phyloP scores from a whole-genome alignment of 2,113 vertebrate genomes.

The Emydocephalus ijimae region DNA sequence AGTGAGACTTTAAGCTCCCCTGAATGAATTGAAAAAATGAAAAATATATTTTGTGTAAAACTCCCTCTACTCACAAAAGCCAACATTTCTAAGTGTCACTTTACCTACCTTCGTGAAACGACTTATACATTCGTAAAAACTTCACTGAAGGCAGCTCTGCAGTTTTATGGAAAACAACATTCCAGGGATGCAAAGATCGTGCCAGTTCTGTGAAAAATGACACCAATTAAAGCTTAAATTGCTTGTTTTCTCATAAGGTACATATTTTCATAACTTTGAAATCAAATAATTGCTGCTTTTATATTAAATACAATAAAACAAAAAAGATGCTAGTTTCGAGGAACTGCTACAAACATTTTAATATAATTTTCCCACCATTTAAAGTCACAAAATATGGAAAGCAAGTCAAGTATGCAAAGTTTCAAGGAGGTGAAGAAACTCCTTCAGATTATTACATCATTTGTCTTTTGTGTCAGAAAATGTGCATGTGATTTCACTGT shows the following conservation, averaged over 20 bases:
- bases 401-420: conserved; percentile 86
- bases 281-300: conserved; percentile 99
- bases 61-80: conserved; percentile 72
- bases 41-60: conserved; percentile 80
- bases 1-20: conserved; percentile 67
- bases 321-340: conserved; percentile 89
- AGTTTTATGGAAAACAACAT: conserved; percentile 89
- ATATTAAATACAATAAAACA: conserved; percentile 97
- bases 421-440: conserved; percentile 87
- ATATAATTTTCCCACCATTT: conserved; percentile 85
- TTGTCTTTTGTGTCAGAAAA: conserved; percentile 87
- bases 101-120: conserved; percentile 78
- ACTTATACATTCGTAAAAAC: conserved; percentile 80
- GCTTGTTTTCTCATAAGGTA: conserved; percentile 99
- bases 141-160: conserved; percentile 92
- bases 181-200: conserved; percentile 95
- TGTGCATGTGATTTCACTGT: conserved; percentile 86
- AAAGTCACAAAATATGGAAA: conserved; percentile 82
- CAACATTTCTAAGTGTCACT: conserved; percentile 75
- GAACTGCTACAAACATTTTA: conserved; percentile 93
- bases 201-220: conserved; percentile 94
- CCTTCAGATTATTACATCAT: conserved; percentile 86
- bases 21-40: conserved; percentile 77
- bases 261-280: conserved; percentile 99
- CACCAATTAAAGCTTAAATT: conserved; percentile 98